Evolutionary conservation across 2,888 invertebrate species (phyloP).

Genomic region (Leptinotarsa juncta): DNA sequence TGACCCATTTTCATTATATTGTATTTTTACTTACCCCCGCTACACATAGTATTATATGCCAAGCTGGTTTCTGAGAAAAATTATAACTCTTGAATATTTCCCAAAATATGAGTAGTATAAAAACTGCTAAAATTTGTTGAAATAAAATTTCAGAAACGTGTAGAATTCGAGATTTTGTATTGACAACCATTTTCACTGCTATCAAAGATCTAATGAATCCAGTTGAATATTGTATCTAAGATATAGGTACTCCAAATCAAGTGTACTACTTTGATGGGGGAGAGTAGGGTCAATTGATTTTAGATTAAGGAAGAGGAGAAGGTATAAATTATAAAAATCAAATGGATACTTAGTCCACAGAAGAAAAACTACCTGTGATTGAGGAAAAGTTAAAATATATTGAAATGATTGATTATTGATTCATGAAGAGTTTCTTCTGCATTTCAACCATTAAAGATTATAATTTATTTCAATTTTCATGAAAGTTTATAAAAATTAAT

Average conservation of each 20-base stretch:
- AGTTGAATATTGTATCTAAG: too few species aligned
- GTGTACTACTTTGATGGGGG: background rate
- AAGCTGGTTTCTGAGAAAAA: conserved; percentile 41
- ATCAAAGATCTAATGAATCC: background rate
- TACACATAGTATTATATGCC: conserved; percentile 56
- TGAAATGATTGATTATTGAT: too few species aligned
- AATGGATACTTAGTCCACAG: too few species aligned
- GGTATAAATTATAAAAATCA: background rate
- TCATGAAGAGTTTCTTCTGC: too few species aligned
- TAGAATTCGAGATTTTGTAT: conserved; percentile 32
- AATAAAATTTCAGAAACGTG: conserved; percentile 45
- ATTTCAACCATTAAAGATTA: too few species aligned
- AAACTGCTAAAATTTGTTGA: conserved; percentile 47
- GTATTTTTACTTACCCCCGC: conserved; percentile 54
- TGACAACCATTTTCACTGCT: conserved; percentile 5
- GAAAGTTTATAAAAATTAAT: too few species aligned
- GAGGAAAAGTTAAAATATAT: too few species aligned
- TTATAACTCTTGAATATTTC: conserved; percentile 40
- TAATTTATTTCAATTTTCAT: too few species aligned
- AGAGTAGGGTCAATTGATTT: background rate
- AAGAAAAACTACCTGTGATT: too few species aligned
- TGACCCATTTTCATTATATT: background rate
- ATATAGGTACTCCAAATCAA: too few species aligned
- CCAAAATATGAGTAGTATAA: conserved; percentile 49
- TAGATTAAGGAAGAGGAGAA: background rate